Percentiles rank a stretch among this genome's conserved stretches.
Conservation (phyloP, 2,797 vertebrate species). For the Varecia variegata region DNA sequence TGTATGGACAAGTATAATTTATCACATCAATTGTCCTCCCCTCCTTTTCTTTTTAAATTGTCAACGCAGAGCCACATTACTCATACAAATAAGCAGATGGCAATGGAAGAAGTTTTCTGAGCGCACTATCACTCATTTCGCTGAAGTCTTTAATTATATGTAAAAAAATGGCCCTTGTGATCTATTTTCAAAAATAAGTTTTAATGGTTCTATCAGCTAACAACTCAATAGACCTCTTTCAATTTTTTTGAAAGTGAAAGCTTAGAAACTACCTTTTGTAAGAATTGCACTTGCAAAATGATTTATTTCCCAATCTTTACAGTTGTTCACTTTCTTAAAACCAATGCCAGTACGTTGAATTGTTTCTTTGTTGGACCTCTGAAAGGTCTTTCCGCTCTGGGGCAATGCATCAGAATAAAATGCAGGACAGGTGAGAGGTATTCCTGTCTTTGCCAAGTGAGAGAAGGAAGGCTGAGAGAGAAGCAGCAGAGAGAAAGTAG, state of each 20-base stretch:
- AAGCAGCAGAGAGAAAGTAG: background rate
- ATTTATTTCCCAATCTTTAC: conserved; percentile 28
- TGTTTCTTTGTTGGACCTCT: conserved; percentile 7
- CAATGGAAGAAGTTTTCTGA: background rate
- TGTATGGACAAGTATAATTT: background rate
- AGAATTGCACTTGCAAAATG: background rate
- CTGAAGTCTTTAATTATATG: background rate
- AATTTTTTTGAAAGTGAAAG: background rate
- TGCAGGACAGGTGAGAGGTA: background rate
- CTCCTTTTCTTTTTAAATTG: background rate
- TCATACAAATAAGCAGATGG: background rate
- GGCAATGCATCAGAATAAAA: background rate
- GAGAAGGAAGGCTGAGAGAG: background rate
- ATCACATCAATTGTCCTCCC: background rate
- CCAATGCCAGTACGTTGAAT: background rate
- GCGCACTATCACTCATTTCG: background rate
- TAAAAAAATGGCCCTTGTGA: background rate
- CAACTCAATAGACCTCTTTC: background rate
- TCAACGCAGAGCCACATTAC: background rate
- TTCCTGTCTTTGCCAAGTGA: background rate
- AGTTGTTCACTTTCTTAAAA: background rate
- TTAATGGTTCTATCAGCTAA: background rate
- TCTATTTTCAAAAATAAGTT: background rate
- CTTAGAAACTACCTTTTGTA: background rate
- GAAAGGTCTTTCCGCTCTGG: background rate